phyloP scores from a whole-genome alignment of 2,888 invertebrate species.

The Andrena hattorfiana region DNA sequence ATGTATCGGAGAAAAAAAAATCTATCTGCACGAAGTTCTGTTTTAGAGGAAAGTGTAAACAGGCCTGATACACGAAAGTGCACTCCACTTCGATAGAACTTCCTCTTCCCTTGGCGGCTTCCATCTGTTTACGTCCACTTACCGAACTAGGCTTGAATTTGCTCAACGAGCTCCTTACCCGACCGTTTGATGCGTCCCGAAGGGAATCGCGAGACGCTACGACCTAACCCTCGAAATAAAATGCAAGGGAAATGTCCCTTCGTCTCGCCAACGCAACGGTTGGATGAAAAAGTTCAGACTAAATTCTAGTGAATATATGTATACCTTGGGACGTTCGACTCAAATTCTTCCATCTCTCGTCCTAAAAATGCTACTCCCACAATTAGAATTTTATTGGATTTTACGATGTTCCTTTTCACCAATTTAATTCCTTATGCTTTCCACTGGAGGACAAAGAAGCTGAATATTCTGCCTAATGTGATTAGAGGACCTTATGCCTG shows the following conservation, averaged over 20 bases:
- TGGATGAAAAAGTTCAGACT: too few relatives aligned
- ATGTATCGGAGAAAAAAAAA: background rate
- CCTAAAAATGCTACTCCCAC: too few relatives aligned
- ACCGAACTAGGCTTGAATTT: slow-evolving; percentile 43
- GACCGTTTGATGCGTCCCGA: slow-evolving; percentile 33
- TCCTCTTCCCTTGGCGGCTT: slow-evolving; percentile 27
- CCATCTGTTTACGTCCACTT: slow-evolving; percentile 55
- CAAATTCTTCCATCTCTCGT: too few relatives aligned
- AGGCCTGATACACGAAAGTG: slow-evolving; percentile 53
- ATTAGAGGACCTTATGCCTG: background rate
- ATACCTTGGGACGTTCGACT: too few relatives aligned
- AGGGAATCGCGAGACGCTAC: slow-evolving; percentile 24
- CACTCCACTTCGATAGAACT: slow-evolving; percentile 49
- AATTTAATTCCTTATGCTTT: too few relatives aligned
- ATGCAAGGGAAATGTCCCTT: background rate
- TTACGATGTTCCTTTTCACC: background rate
- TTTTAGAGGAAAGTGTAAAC: slow-evolving; percentile 42
- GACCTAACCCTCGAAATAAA: slow-evolving; percentile 14
- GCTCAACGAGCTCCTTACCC: slow-evolving; percentile 24
- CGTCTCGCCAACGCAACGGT: too few relatives aligned
- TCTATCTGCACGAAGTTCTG: slow-evolving; percentile 10
- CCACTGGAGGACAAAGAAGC: too few relatives aligned
- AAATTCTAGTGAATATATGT: too few relatives aligned
- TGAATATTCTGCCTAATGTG: background rate
- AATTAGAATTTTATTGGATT: background rate